These are phyloP conservation scores for Trinectes maculatus DNA, from an alignment of 2,113 vertebrate species.

Conservation along the genomic window DNA sequence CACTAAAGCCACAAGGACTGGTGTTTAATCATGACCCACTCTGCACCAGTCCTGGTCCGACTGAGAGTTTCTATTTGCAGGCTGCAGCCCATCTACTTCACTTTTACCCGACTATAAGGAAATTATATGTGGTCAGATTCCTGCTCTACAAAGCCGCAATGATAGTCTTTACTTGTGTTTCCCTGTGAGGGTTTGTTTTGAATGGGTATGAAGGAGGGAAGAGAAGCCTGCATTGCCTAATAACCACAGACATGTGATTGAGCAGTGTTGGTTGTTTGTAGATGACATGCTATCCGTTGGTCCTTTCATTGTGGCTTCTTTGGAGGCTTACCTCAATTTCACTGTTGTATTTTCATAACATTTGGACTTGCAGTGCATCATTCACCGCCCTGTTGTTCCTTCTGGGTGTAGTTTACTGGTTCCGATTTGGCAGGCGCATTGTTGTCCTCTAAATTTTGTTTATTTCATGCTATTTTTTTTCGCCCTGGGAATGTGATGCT, in stretches of 20 bases:
- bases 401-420: neutral
- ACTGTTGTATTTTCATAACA: neutral
- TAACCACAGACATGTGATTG: neutral
- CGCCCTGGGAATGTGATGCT: neutral
- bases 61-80: neutral
- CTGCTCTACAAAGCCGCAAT: neutral
- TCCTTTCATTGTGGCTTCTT: neutral
- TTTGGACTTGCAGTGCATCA: neutral
- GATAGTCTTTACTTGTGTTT: neutral
- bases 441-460: neutral
- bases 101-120: neutral
- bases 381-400: no score
- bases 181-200: neutral
- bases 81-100: neutral
- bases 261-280: neutral
- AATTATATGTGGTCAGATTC: neutral
- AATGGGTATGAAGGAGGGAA: neutral
- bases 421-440: neutral
- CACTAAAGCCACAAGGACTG: neutral
- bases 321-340: neutral
- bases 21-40: neutral
- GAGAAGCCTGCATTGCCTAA: neutral
- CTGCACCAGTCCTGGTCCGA: neutral
- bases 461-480: constrained; percentile 23
- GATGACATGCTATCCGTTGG: neutral